Conservation (phyloP, 2,797 vertebrate species). For the Siniperca obscura region DNA sequence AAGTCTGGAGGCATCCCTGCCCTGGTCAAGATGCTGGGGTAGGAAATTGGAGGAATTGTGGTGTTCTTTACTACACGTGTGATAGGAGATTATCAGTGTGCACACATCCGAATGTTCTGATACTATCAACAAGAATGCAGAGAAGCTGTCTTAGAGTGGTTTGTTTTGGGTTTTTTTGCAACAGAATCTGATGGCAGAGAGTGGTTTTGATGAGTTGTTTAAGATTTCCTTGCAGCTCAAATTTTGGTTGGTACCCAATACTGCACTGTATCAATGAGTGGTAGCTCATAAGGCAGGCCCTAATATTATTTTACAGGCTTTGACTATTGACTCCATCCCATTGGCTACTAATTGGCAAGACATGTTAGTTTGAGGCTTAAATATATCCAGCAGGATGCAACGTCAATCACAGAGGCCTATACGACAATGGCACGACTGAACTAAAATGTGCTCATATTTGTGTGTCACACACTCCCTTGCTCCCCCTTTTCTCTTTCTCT, state of each 20-base stretch:
- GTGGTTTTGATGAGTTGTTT: not conserved
- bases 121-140: not conserved
- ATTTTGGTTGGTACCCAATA: not conserved
- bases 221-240: not conserved
- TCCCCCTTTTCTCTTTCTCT: not conserved
- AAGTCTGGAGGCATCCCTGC: conserved; percentile 99
- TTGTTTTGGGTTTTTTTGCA: not conserved
- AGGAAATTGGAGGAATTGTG: conserved; percentile 59
- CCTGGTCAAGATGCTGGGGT: conserved; percentile 99
- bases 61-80: not conserved
- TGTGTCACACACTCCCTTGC: too few relatives aligned
- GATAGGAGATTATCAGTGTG: not conserved
- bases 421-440: not conserved
- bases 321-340: not conserved
- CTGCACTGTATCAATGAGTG: not conserved
- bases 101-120: not conserved
- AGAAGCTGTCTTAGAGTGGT: not conserved
- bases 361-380: not conserved
- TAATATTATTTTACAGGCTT: not conserved
- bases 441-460: not conserved
- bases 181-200: not conserved
- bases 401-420: not conserved
- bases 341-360: not conserved
- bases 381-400: not conserved
- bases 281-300: not conserved